A percentile compares a stretch with the other conserved stretches of the same genome.
Conservation (phyloP, 2,113 vertebrate genomes). For the Rhipidura dahli region DNA sequence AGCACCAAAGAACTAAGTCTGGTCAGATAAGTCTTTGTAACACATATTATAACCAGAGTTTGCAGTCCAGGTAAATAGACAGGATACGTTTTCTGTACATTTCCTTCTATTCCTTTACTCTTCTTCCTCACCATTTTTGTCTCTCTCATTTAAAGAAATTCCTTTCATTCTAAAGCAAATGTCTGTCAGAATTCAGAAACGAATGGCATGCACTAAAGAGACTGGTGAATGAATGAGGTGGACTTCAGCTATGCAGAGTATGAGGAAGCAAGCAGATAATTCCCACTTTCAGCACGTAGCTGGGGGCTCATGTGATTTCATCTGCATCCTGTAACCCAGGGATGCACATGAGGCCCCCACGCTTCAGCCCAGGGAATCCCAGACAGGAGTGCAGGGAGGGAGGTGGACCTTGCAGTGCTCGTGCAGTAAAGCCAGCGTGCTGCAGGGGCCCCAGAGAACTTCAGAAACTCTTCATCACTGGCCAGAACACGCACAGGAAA, state of each 20-base stretch:
- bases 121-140: neutral
- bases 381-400: neutral
- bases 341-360: neutral
- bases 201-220: neutral
- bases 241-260: neutral
- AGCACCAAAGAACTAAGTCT: neutral
- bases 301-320: neutral
- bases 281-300: neutral
- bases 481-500: neutral
- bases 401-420: neutral
- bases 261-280: neutral
- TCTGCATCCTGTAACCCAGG: neutral
- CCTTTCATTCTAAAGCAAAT: neutral
- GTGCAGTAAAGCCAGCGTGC: fast-evolving
- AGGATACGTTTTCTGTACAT: neutral
- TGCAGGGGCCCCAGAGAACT: neutral
- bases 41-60: neutral
- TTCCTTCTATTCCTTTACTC: neutral
- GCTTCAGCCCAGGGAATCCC: neutral
- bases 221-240: neutral
- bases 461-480: neutral
- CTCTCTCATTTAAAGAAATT: neutral
- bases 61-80: neutral
- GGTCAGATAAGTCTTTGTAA: neutral
- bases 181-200: neutral